Conservation (phyloP, 2,797 vertebrate genomes). For the Melanotaenia parkinsoni region DNA sequence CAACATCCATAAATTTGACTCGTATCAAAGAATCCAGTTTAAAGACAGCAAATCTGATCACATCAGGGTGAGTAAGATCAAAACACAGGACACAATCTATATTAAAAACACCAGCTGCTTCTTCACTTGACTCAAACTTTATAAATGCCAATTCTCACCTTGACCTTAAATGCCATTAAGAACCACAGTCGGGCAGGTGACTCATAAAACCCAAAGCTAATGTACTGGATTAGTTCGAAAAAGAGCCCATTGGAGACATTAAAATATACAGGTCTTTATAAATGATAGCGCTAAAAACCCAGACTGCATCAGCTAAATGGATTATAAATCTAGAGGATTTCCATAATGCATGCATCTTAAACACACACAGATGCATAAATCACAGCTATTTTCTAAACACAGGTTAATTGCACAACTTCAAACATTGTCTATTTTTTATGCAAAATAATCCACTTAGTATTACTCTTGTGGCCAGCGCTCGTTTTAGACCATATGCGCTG, state of each 20-base stretch:
- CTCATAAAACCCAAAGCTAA: constrained; percentile 92
- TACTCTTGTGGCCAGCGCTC: constrained; percentile 85
- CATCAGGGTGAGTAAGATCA: constrained; percentile 52
- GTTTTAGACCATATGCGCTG: constrained; percentile 83
- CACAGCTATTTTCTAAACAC: constrained; percentile 98
- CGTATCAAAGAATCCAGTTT: constrained; percentile 33
- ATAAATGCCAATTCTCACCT: constrained; percentile 90
- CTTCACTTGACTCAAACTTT: constrained; percentile 84
- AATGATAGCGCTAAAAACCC: constrained; percentile 97
- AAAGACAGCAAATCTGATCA: constrained; percentile 36
- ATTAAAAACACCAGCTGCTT: constrained; percentile 66
- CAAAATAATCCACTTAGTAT: constrained; percentile 99
- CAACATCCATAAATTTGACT: constrained; percentile 34
- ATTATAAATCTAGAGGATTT: constrained; percentile 99
- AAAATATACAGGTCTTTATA: constrained; percentile 96
- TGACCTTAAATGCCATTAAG: constrained; percentile 84
- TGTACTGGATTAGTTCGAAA: constrained; percentile 88
- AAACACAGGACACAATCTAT: constrained; percentile 61
- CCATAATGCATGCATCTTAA: constrained; percentile 98
- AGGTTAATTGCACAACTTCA: constrained; percentile 96
- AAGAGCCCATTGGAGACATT: constrained; percentile 90
- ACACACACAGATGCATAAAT: constrained; percentile 94
- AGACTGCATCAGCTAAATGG: constrained; percentile 99
- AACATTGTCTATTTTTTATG: constrained; percentile 98
- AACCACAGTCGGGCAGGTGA: constrained; percentile 79